phyloP scores from a whole-genome alignment of 1,140 invertebrate species.

The Frieseomelitta varia region DNA sequence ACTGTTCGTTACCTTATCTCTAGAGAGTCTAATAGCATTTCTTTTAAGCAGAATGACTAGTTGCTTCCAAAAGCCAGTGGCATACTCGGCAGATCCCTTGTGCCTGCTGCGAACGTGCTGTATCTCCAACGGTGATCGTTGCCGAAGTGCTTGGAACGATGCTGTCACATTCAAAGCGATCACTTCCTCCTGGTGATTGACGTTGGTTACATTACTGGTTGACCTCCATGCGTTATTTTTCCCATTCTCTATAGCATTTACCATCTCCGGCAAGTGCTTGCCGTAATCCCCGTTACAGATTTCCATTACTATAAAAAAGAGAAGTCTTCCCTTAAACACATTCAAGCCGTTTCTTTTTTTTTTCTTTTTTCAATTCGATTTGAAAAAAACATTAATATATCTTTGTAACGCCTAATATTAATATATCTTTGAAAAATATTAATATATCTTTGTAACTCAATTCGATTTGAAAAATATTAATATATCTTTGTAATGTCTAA shows the following conservation, averaged over 20 bases:
- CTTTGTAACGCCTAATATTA: background rate
- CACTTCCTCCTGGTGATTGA: constrained; percentile 51
- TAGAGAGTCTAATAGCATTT: constrained; percentile 81
- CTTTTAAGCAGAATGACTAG: constrained; percentile 84
- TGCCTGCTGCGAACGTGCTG: constrained; percentile 34
- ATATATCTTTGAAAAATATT: background rate
- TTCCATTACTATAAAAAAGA: constrained; percentile 88
- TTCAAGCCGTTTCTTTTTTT: background rate
- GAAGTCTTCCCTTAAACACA: background rate
- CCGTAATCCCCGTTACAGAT: constrained; percentile 92
- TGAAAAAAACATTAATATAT: background rate
- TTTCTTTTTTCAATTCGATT: background rate
- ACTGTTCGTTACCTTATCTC: constrained; percentile 73
- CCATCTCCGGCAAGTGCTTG: constrained; percentile 83
- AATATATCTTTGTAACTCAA: background rate
- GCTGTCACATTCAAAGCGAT: constrained; percentile 57
- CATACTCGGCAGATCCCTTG: constrained; percentile 71
- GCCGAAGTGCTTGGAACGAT: constrained; percentile 50
- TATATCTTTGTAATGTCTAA: no score
- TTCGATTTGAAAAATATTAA: background rate
- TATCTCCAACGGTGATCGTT: constrained; percentile 15
- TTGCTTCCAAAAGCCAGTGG: constrained; percentile 84
- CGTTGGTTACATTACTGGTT: constrained; percentile 30
- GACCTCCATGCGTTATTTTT: constrained; percentile 84
- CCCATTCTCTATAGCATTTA: constrained; percentile 87